Base-by-base conservation (phyloP, 2,888 invertebrate species). In the Yponomeuta cagnagella region DNA sequence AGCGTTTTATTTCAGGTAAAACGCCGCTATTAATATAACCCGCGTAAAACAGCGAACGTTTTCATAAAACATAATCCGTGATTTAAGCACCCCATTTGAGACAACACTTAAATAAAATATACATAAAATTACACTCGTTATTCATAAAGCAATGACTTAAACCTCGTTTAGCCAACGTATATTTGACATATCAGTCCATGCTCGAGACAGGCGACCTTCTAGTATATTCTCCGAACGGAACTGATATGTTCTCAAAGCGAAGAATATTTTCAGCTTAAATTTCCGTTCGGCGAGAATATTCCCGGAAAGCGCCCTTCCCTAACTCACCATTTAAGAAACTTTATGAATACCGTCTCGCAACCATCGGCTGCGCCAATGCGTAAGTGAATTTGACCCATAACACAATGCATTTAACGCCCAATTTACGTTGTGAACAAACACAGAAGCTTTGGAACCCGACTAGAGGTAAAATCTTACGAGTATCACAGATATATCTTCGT, bases 401-500 rank as follows among this genome's bases (percentile, higher is more conserved):
- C 65, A 65, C 30, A 65, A 65, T 31, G 65, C 65, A 65, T 30
- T 65, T 58, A 58, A 58, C 15, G 4, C 69, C 69, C 48, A 69
- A 48, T 43, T 58, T 64, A 65, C 6, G 31, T 31, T 15, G n/a
- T 33, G n/a, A 31, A 70, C 48, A 67, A 2, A 63, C 15, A 64
- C 69, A 73, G 70, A 75, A 73, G 71, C 73, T 69, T 67, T 48
- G 64, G 12, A 64, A 69, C 72, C 70, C 72, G 69, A 71, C 72
- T 74, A 65, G 73, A 10, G 66, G 67, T 48, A 67, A 71, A 74
- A 73, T 82, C 90, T 90, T 90, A 90, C 90, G 78, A 88, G 80
- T 71, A 86, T 85, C 48, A 86, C 83, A 33, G 82, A 77, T 67
- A 90, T 71, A 15, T 87, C 90, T 74, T 90, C 90, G 1, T 87